Evolutionary conservation across 2,888 invertebrate species (phyloP), one percentile per base, ranked within the genome.

Genomic region (Merodon equestris): DNA sequence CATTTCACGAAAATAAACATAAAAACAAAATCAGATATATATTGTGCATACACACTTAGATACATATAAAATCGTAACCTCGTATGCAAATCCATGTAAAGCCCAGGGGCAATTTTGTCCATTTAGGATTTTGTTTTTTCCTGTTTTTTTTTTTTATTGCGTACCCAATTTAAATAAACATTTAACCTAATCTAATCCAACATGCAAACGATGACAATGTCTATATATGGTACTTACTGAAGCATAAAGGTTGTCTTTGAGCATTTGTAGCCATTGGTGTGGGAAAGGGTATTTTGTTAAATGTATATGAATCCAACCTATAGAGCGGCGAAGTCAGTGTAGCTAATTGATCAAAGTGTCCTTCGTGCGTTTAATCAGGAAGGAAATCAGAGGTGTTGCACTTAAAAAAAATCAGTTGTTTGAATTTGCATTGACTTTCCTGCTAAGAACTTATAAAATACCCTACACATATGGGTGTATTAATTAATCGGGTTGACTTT

Each of bases 81-180:
- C 7, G 27, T 7, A 27, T 27, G 27, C 27, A 27, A 45, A 45
- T 45, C 14, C 44, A 15, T 45, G 9, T 15, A 45, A 42, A 45
- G n/a, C 5, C 44, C 9, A 14, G 9, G 14, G 44, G 44, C 44
- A 14, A 15, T 45, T 45, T 45, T 15, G 13, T 15, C 13, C 44
- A 45, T 45, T 13, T 3, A n/a, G 44, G 44, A 45, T 27, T 27
- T 27, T 27, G 27, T 27, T 27, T 27, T 27, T 27, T 27, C 27
- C 27, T 27, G 27, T 7, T 5, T 15, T 45, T 45, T 7, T 5
- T 15, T 45, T 45, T 9, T 45, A 13, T 9, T 44, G 44, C 44
- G 42, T 27, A 51, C 51, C 51, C 44, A 53, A 63, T 40, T 60
- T 18, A 48, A 18, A 38, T 44, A 42, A 27, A 45, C 34, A 51